Evolutionary conservation across 2,113 vertebrate genomes (phyloP), one percentile per base, ranked within the genome.

Genomic region (Stigmatopora nigra): DNA sequence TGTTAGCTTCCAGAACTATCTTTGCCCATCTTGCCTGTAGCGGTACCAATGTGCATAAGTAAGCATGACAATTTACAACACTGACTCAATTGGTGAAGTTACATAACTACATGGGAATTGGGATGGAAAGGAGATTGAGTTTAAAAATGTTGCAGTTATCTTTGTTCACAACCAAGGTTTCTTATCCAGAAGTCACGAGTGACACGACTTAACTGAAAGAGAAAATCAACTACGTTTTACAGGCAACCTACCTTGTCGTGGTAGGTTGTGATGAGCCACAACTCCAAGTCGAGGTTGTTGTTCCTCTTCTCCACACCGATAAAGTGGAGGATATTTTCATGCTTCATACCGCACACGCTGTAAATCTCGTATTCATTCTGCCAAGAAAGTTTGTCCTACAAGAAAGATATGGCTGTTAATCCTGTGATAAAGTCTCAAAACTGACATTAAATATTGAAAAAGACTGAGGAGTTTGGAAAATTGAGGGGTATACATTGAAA

Each of bases 291-390:
- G 45, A 98, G 90, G 86, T 93, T 94, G 36, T 91, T 93, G 86
- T 93, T 95, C 79, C 96, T 90, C 71, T 98, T 98, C 89, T 99
- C 97, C 45, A 93, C 94, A 1, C 96, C 94, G 25, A 99, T 94
- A 76, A 99, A 99, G 79, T 95, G 92, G 60, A 98, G 76, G 76
- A 99, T 90, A 75, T 96, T 98, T 60, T 99, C 96, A 51, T 99
- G 97, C 78, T 96, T 99, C 97, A 99, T 99, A 55, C 97, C 97
- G 41, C 91, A 92, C 76, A 96, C 80, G 72, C 89, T 96, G 89
- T 94, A 99, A 63, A 98, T 93, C 87, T 99, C 97, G 3, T 98
- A 98, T 78, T 99, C 97, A 15, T 98, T 98, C 90, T 99, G 97
- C 97, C 97, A 99, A 0, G 97, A 98, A 75, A 94, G 93, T 70